Base-by-base conservation (phyloP, 2,888 invertebrate genomes). In the Drymonia ruficornis region DNA sequence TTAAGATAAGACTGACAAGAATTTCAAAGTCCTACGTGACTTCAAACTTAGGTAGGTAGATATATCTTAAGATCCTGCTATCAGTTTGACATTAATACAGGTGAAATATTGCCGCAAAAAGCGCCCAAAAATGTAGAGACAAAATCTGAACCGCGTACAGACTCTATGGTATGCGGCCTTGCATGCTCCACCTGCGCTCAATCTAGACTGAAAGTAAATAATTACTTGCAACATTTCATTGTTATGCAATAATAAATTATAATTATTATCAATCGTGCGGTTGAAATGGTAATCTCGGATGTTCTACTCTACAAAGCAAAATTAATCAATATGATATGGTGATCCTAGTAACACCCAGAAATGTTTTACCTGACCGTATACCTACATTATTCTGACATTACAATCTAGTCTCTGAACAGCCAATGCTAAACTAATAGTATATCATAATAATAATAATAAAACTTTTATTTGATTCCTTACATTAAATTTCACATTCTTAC, bases 161-260 rank as follows among this genome's bases (percentile, higher is more conserved):
- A 45, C 49, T 42, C 45, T 51, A 65, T 47, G 28, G 46, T 46
- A 54, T 55, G 15, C 49, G 58, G 28, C 62, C 62, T 63, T 49
- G 62, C 34, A 18, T 13, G 9, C 40, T 49, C 18, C n/a, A 28
- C 49, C 44, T 55, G 46, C 56, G 46, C 42, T 52, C 54, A 57
- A 63, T 57, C 53, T 40, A 45, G 29, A 51, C 43, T 28, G 28
- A 43, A 43, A 43, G 18, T 43, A 53, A 45, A 19, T 52, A 50
- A 46, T 42, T 52, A 51, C 52, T 61, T 52, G 66, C 48, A 4
- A 40, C 52, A 57, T 57, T 53, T 46, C 36, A 54, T 50, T 63
- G 50, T 61, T 56, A 19, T 16, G 18, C 1, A 44, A 29, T 43
- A 44, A 44, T 45, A 15, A 34, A 44, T 52, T 40, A 47, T 34